Evolutionary conservation across 1,140 invertebrate species (phyloP), one percentile per base, ranked within the genome.

Genomic region (Leptinotarsa texana): DNA sequence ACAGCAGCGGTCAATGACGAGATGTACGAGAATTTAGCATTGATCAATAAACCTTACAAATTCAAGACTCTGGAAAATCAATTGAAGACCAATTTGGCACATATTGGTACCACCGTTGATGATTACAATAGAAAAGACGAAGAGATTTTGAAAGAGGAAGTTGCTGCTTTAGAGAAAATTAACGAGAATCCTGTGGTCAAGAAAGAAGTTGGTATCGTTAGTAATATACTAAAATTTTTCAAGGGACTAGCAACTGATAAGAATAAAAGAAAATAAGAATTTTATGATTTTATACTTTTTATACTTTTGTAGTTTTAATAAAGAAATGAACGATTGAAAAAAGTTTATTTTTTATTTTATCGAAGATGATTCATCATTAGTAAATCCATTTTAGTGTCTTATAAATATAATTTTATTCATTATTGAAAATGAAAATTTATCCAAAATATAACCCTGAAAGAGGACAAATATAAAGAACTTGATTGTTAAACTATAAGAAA

Each of bases 21-120:
- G 67, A 17, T 51, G 17, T n/a, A 17, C 8, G 57, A 71, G 13
- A 61, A 74, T 27, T 57, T 69, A 18, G 51, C 33, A 49, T 17
- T 33, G n/a, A 70, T 70, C 21, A 61, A 76, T 15, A 57, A 63
- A 18, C 33, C 48, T 17, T 48, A 66, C 13, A 61, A 71, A 72
- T 75, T 72, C 6, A 67, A 76, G 63, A 49, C 51, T 49, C n/a
- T 75, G 6, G 71, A 69, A 66, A 48, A 77, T 24, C 47, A 75
- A 61, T 69, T 82, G 57, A 67, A 77, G 49, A 75, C 78, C 22
- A 77, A 77, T 57, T 63, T 81, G 4, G 61, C 79, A 4, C 51
- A 78, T 48, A 65, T 80, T n/a, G 49, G 75, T 13, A 75, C 79
- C 62, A 66, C 79, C 66, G 69, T 82, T 5, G 67, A 75, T 57